Percentiles rank a stretch among this genome's conserved stretches.
phyloP scores from a whole-genome alignment of 2,113 vertebrate genomes.

The Halichoerus grypus region DNA sequence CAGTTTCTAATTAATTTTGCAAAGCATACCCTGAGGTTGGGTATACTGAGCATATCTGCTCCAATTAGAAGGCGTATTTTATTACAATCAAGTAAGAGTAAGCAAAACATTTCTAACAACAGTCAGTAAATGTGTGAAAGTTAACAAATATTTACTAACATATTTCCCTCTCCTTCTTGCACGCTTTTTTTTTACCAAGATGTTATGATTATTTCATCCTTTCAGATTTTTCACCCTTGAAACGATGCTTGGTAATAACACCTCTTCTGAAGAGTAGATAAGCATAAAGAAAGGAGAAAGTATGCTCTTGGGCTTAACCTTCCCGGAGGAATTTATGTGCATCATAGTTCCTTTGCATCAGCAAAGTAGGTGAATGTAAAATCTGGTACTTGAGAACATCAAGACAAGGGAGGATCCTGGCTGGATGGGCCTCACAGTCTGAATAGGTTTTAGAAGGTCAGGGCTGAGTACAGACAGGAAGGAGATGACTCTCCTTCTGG shows the following conservation, averaged over 20 bases:
- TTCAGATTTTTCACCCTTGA: neutral
- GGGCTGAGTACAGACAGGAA: neutral
- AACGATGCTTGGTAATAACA: neutral
- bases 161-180: neutral
- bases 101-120: conserved; percentile 57
- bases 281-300: neutral
- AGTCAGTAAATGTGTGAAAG: conserved; percentile 50
- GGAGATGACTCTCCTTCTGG: neutral
- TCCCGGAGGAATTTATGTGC: neutral
- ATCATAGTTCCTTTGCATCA: neutral
- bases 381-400: neutral
- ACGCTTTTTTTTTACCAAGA: neutral
- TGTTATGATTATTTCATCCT: conserved; percentile 8
- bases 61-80: conserved; percentile 67
- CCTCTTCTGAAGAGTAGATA: neutral
- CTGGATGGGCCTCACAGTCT: neutral
- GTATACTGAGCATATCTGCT: neutral
- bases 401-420: neutral
- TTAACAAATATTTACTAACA: conserved; percentile 56
- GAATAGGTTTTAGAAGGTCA: neutral
- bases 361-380: neutral
- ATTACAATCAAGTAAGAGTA: conserved; percentile 63
- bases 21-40: conserved; percentile 49
- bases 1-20: conserved; percentile 79
- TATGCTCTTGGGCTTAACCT: neutral